These are phyloP conservation scores for Embidobia sp. DNA, from an alignment of 2,888 invertebrate genomes.

Conservation along the genomic window DNA sequence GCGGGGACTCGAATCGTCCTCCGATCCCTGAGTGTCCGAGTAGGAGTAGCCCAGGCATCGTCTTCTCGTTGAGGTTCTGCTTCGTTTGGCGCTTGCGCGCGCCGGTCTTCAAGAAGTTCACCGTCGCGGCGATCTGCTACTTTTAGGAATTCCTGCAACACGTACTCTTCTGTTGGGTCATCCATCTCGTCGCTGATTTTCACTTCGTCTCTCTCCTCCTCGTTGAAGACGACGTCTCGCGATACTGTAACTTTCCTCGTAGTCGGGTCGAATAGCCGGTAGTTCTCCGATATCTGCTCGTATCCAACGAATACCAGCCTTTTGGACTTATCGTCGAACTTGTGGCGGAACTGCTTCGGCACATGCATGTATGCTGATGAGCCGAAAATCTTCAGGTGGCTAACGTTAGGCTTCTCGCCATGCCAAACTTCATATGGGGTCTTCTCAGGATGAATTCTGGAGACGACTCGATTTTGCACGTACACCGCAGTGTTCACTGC, in stretches of 20 bases:
- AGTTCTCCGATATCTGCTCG: constrained; percentile 37
- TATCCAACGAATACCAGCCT: constrained; percentile 54
- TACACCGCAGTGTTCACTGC: constrained; percentile 53
- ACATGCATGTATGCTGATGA: constrained; percentile 39
- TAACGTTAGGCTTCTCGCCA: constrained; percentile 27
- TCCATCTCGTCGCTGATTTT: too few relatives aligned
- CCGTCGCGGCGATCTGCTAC: not conserved
- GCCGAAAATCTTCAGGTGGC: constrained; percentile 38
- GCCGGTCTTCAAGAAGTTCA: too few relatives aligned
- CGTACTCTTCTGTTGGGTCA: too few relatives aligned
- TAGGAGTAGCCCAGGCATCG: too few relatives aligned
- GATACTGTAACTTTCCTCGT: constrained; percentile 24
- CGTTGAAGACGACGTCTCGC: constrained; percentile 11
- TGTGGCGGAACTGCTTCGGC: constrained; percentile 50
- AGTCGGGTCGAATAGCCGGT: constrained; percentile 30
- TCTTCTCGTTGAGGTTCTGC: too few relatives aligned
- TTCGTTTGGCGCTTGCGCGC: too few relatives aligned
- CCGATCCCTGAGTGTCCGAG: too few relatives aligned
- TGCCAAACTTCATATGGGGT: constrained; percentile 49
- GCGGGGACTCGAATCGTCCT: too few relatives aligned
- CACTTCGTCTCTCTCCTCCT: not conserved
- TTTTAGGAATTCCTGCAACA: too few relatives aligned
- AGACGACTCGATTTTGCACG: constrained; percentile 28
- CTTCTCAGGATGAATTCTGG: not conserved
- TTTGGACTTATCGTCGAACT: constrained; percentile 41